phyloP scores from a whole-genome alignment of 2,888 invertebrate genomes.

The Melolontha melolontha region DNA sequence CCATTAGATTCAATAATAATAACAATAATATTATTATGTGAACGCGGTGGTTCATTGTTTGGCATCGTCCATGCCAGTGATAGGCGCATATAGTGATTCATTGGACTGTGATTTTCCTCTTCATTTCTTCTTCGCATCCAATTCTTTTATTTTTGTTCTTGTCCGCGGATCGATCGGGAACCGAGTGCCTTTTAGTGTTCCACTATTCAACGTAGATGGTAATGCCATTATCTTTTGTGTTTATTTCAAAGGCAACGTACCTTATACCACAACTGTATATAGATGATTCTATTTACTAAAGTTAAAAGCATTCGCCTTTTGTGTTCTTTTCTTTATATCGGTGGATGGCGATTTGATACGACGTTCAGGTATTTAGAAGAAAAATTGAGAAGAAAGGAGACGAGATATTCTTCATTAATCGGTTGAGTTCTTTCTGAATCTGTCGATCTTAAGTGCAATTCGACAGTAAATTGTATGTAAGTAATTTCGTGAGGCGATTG shows the following conservation, averaged over 20 bases:
- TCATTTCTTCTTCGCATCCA: slow-evolving; percentile 2
- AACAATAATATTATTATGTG: slow-evolving; percentile 36
- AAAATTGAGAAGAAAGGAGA: slow-evolving; percentile 4
- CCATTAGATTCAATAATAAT: slow-evolving; percentile 43
- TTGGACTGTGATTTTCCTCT: slow-evolving; percentile 26
- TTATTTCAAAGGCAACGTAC: slow-evolving; percentile 28
- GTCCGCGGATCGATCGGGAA: slow-evolving; percentile 32
- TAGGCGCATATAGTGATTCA: slow-evolving; percentile 27
- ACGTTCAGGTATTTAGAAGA: slow-evolving; percentile 8
- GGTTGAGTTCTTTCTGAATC: slow-evolving; percentile 4
- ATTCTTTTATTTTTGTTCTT: slow-evolving; percentile 22
- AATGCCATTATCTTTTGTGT: slow-evolving; percentile 37
- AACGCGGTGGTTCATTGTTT: slow-evolving; percentile 31
- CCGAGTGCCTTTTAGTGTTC: slow-evolving; percentile 31
- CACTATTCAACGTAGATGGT: slow-evolving; percentile 30
- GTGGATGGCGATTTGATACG: slow-evolving; percentile 20
- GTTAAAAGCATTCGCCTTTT: slow-evolving; percentile 30
- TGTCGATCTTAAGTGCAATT: background rate
- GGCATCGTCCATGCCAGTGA: slow-evolving; percentile 30
- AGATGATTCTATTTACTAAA: slow-evolving; percentile 27
- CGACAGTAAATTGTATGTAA: slow-evolving; percentile 11
- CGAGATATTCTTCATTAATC: background rate
- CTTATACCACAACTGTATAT: slow-evolving; percentile 21
- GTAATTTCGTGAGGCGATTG: background rate
- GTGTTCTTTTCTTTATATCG: slow-evolving; percentile 17